phyloP scores from a whole-genome alignment of 23 tunicate genomes.

The Ascidia mentula region DNA sequence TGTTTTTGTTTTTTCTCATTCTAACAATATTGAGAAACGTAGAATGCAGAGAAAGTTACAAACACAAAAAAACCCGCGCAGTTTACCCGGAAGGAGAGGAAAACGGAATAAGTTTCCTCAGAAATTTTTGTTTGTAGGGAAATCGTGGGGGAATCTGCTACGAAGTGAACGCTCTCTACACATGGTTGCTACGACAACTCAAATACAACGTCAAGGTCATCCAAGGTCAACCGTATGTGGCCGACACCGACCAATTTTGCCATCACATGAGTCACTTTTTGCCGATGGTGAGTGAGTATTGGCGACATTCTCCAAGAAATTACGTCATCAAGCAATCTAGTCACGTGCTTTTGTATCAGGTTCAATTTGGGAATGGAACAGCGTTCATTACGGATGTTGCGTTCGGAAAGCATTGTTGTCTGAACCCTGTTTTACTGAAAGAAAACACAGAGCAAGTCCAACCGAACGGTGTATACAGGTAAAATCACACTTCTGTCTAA shows the following conservation, averaged over 20 bases:
- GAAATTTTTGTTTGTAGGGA: not conserved
- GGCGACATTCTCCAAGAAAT: no score
- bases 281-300: no score
- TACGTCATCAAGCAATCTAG: not conserved
- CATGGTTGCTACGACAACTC: slow-evolving; percentile 20
- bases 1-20: no score
- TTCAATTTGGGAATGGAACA: not conserved
- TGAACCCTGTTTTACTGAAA: not conserved
- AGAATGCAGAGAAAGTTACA: no score
- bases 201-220: not conserved
- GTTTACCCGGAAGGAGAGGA: no score
- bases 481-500: not conserved
- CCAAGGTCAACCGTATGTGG: not conserved
- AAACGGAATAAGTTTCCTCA: no score
- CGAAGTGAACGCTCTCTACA: not conserved
- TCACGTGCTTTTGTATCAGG: not conserved
- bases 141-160: slow-evolving; percentile 14
- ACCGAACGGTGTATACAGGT: not conserved
- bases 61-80: not conserved
- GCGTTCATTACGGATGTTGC: not conserved
- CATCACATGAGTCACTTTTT: no score
- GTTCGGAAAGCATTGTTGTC: not conserved
- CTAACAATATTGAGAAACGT: no score
- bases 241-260: not conserved
- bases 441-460: not conserved